These are phyloP conservation scores for Schizopygopsis pylzovi DNA, from an alignment of 2,797 vertebrate species.

Conservation along the genomic window DNA sequence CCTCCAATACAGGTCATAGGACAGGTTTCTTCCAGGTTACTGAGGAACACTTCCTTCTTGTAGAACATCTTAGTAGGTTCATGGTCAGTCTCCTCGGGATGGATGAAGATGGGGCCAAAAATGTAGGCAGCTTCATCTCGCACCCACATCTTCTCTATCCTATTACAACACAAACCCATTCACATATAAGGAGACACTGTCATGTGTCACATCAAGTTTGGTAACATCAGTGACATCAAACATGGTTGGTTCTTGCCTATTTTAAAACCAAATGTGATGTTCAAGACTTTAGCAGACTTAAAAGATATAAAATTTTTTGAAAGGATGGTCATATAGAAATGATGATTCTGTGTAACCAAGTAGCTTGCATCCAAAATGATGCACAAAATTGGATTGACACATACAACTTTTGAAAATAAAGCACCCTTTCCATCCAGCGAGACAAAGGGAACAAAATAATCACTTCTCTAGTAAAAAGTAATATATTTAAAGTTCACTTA, in stretches of 20 bases:
- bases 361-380: too few species aligned
- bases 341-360: too few species aligned
- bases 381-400: too few species aligned
- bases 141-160: conserved; percentile 98
- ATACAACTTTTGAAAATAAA: too few species aligned
- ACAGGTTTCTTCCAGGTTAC: conserved; percentile 95
- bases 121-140: conserved; percentile 95
- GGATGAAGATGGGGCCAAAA: conserved; percentile 97
- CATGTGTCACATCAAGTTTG: not conserved
- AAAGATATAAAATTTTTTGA: too few species aligned
- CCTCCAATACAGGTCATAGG: conserved; percentile 96
- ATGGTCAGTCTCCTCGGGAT: conserved; percentile 97
- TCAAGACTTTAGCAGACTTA: not conserved
- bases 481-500: too few species aligned
- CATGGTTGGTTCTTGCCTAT: too few species aligned
- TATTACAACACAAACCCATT: conserved; percentile 63
- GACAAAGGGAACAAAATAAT: too few species aligned
- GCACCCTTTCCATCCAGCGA: too few species aligned
- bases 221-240: not conserved
- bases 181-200: not conserved
- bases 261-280: not conserved
- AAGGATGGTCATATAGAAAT: too few species aligned
- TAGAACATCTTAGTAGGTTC: conserved; percentile 99
- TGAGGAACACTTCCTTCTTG: conserved; percentile 98
- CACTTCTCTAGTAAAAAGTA: too few species aligned